phyloP scores from a whole-genome alignment of 2,113 vertebrate species.

The Galeopterus variegatus region DNA sequence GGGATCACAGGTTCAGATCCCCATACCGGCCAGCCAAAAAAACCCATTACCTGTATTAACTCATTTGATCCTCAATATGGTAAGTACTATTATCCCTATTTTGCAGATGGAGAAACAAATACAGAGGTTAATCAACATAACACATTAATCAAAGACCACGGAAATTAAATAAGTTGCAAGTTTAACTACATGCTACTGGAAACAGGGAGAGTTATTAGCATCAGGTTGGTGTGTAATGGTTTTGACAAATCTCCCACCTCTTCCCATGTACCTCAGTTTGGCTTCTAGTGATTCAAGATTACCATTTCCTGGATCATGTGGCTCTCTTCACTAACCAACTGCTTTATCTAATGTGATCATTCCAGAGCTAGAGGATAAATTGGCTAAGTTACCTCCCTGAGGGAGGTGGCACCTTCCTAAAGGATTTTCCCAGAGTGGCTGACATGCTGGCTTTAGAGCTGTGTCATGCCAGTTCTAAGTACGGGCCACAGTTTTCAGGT shows the following conservation, averaged over 20 bases:
- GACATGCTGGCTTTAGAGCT: neutral
- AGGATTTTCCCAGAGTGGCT: neutral
- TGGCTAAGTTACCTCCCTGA: neutral
- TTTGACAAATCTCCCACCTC: neutral
- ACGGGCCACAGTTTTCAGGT: neutral
- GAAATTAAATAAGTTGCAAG: neutral
- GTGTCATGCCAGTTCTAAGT: too few relatives aligned
- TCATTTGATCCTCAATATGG: neutral
- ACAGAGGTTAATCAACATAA: neutral
- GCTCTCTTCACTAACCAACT: neutral
- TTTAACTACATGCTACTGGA: neutral
- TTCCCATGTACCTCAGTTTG: neutral
- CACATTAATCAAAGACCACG: neutral
- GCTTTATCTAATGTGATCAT: neutral
- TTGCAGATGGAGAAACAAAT: constrained; percentile 38
- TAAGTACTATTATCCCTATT: neutral
- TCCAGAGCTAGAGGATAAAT: neutral
- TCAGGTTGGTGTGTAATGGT: neutral
- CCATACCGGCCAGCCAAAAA: too few relatives aligned
- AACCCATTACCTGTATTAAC: neutral
- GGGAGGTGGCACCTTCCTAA: neutral
- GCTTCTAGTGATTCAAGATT: neutral
- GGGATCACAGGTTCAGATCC: too few relatives aligned
- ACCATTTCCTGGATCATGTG: neutral
- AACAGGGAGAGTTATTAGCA: neutral